Evolutionary conservation across 2,797 vertebrate genomes (phyloP).

Genomic region (Pteropus rufus): DNA sequence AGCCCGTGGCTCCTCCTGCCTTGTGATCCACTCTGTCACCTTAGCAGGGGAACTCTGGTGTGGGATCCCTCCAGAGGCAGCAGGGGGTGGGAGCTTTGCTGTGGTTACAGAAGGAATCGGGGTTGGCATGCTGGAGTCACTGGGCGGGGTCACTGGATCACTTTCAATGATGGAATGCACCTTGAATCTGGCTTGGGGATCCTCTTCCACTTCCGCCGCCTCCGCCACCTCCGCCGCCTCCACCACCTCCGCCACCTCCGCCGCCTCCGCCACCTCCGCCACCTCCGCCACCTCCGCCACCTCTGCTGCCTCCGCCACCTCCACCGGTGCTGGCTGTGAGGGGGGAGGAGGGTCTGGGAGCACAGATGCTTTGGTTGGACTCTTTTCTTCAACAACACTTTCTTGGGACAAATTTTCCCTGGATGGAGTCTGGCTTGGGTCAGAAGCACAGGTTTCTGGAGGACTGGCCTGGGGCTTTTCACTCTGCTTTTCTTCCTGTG

Average conservation of each 20-base stretch:
- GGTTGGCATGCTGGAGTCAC: conserved; percentile 79
- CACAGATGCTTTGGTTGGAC: conserved; percentile 15
- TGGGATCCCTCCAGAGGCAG: conserved; percentile 79
- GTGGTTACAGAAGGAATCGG: conserved; percentile 79
- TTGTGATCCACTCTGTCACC: conserved; percentile 89
- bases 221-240: too few relatives aligned
- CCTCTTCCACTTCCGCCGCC: conserved; percentile 58
- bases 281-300: too few relatives aligned
- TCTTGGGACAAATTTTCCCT: conserved; percentile 52
- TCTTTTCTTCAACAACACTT: conserved; percentile 56
- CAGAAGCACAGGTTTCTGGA: background rate
- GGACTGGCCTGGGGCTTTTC: background rate
- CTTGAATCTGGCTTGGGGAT: conserved; percentile 79
- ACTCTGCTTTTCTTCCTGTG: conserved; percentile 74
- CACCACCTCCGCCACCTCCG: too few relatives aligned
- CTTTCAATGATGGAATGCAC: conserved; percentile 81
- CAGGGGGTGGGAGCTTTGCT: conserved; percentile 81
- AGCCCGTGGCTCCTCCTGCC: conserved; percentile 90
- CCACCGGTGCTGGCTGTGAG: background rate
- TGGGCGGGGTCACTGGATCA: conserved; percentile 76
- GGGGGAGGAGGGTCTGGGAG: conserved; percentile 65
- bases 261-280: accelerated
- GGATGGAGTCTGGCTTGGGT: conserved; percentile 51
- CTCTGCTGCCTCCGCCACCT: too few relatives aligned
- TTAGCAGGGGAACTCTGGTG: conserved; percentile 77